Conservation (phyloP, 2,888 invertebrate species). For the Agonopterix alstromeriana region DNA sequence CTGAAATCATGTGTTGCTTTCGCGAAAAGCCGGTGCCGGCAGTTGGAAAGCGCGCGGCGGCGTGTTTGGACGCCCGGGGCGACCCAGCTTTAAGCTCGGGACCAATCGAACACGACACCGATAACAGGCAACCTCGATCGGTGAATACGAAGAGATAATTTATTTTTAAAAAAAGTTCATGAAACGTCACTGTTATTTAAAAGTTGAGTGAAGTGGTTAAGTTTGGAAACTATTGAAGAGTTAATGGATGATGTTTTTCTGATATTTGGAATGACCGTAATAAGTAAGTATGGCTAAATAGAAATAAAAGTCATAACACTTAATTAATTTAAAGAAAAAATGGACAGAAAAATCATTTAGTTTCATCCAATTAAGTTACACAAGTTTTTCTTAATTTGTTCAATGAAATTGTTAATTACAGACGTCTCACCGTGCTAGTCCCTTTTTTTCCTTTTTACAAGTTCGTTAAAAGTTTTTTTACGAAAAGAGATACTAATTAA, state of each 20-base stretch:
- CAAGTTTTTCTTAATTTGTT: not conserved
- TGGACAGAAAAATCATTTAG: too few relatives aligned
- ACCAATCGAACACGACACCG: conserved; percentile 14
- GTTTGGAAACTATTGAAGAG: conserved; percentile 23
- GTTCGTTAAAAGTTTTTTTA: conserved; percentile 2
- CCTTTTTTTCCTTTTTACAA: not conserved
- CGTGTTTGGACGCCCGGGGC: conserved; percentile 32
- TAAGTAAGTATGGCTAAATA: conserved; percentile 44
- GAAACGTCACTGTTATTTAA: conserved; percentile 23
- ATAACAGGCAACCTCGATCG: conserved; percentile 32
- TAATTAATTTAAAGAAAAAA: too few relatives aligned
- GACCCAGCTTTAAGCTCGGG: conserved; percentile 8
- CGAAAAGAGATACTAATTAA: not conserved
- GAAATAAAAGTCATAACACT: too few relatives aligned
- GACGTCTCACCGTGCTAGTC: not conserved
- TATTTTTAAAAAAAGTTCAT: conserved; percentile 27
- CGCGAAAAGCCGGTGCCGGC: conserved; percentile 23
- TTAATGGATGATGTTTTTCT: conserved; percentile 47
- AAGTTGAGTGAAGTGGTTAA: conserved; percentile 22
- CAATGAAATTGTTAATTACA: conserved; percentile 6
- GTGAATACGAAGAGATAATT: conserved; percentile 32
- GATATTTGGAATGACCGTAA: conserved; percentile 63
- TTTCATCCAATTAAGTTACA: too few relatives aligned
- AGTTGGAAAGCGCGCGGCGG: conserved; percentile 37
- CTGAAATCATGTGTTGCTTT: conserved; percentile 67